Conservation (phyloP, 2,113 vertebrate genomes). For the Burhinus bistriatus region DNA sequence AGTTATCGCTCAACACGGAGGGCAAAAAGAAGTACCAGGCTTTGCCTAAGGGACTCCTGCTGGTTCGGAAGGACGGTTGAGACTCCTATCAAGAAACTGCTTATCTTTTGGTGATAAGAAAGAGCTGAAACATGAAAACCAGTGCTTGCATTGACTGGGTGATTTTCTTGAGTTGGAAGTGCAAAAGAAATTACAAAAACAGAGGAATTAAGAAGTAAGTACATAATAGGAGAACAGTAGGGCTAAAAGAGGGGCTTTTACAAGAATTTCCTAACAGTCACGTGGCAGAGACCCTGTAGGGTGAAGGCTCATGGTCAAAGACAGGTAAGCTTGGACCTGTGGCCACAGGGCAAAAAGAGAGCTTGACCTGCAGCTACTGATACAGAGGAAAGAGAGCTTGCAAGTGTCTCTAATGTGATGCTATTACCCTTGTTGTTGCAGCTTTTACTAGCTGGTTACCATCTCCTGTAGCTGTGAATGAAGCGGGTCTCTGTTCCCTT, state of each 20-base stretch:
- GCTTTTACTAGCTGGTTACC: background rate
- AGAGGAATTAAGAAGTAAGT: background rate
- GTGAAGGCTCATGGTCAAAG: background rate
- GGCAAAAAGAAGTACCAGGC: background rate
- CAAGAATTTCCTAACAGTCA: background rate
- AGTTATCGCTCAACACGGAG: rapidly evolving
- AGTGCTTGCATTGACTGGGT: background rate
- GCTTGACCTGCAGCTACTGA: background rate
- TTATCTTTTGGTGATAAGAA: background rate
- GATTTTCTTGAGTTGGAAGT: background rate
- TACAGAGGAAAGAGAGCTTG: background rate
- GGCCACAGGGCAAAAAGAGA: background rate
- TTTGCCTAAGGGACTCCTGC: background rate
- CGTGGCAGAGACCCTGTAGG: background rate
- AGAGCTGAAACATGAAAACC: background rate
- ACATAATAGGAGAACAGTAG: background rate
- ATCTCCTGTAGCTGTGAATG: background rate
- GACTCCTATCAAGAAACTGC: background rate
- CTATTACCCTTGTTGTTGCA: background rate
- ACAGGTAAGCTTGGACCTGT: background rate
- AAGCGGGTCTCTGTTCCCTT: slow-evolving; percentile 9
- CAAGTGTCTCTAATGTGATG: background rate
- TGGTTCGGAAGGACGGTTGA: background rate
- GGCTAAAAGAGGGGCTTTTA: background rate
- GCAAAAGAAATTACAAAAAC: background rate